Base-by-base conservation (phyloP, 2,888 invertebrate genomes). In the Venustoraphidia nigricollis region DNA sequence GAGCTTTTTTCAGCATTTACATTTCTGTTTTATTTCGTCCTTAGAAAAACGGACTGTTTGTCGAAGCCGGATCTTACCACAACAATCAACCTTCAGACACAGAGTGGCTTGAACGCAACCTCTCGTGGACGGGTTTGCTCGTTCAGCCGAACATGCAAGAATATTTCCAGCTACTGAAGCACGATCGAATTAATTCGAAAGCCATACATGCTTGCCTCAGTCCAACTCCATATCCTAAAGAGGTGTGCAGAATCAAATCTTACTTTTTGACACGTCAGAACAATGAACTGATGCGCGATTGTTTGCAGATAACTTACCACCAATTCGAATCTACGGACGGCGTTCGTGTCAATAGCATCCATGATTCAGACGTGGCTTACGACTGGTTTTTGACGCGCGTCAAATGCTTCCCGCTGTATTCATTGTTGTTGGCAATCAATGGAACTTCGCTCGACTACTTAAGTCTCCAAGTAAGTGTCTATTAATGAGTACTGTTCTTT, bases 401-500 rank as follows among this genome's bases (percentile, higher is more conserved):
- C 53, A 83, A 86, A 62, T 90, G 90, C 67, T 86, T 89, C 62
- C 90, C 90, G 48, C 71, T 91, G 52, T 85, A 82, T 63, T 87
- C 89, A 2, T 72, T 90, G 53, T 71, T 90, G 63, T 66, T 85
- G 57, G 89, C 89, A 43, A 83, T 82, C 53, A 82, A 83, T 60
- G 75, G 79, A 44, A 73, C 81, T 9, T 69, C 67, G 38, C 73
- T 87, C 27, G 77, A 83, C 66, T 80, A 81, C 61, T 70, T 88
- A 55, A 77, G 82, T 60, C 69, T 90, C 52, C 80, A 76, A 51
- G 73, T 78, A 0, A 68, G 66, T 34, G 69, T 27, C 27, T 27
- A 6, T 27, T 27, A 27, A 6, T 27, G 6, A 6, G 27, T 27
- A 27, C 27, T 17, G 17, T 17, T 4, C 6, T 27, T 27, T 27